Evolutionary conservation across 2,797 vertebrate species (phyloP).

Genomic region (Halcyon badia): DNA sequence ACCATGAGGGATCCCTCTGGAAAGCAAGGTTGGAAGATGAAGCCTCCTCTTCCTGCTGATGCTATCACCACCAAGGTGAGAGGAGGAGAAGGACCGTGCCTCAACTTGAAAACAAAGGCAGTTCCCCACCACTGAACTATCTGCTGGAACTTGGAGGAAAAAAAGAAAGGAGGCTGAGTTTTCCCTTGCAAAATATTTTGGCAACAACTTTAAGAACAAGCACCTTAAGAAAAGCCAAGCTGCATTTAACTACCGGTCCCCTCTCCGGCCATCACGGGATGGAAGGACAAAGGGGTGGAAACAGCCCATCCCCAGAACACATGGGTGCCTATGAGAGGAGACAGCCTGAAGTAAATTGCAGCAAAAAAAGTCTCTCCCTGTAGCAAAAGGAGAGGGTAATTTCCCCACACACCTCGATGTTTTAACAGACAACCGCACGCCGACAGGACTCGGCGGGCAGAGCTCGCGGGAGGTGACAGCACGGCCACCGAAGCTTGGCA

Average conservation of each 20-base stretch:
- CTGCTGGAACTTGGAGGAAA: neutral
- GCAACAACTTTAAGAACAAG: neutral
- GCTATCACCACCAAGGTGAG: neutral
- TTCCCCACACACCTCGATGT: neutral
- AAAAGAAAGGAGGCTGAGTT: rapidly evolving
- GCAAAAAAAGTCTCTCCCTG: neutral
- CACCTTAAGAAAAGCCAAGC: neutral
- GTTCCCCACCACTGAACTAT: neutral
- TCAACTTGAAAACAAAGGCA: neutral
- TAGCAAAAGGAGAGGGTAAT: neutral
- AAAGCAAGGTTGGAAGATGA: neutral
- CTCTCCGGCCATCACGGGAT: rapidly evolving
- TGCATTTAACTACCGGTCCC: neutral
- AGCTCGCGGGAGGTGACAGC: neutral
- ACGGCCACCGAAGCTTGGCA: neutral
- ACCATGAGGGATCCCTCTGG: neutral
- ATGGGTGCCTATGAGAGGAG: rapidly evolving
- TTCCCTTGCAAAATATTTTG: neutral
- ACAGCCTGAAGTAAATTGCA: rapidly evolving
- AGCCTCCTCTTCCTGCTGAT: neutral
- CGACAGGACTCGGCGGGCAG: neutral
- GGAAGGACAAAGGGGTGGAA: rapidly evolving
- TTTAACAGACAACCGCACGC: neutral
- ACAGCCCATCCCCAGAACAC: neutral
- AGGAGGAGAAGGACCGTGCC: neutral